phyloP scores from a whole-genome alignment of 92 coral and sea anemone genomes.

The Chrysogorgia sp. region DNA sequence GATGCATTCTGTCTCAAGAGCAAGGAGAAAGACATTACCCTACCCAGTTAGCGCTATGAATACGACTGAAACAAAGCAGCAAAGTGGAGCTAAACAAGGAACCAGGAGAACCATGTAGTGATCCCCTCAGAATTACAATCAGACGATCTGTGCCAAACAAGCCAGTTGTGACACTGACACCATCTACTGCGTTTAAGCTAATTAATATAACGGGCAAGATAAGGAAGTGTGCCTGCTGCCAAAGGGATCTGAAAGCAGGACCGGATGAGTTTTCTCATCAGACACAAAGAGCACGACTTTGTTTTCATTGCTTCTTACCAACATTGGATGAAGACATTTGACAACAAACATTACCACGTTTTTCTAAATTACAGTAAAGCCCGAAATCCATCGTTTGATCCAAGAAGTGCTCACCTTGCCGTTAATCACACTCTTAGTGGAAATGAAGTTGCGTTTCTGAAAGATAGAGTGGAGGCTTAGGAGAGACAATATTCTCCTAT shows the following conservation, averaged over 20 bases:
- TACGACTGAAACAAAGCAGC: not conserved
- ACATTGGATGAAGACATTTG: slow-evolving; percentile 64
- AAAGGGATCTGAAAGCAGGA: slow-evolving; percentile 50
- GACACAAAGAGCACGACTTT: slow-evolving; percentile 70
- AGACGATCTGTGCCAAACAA: slow-evolving; percentile 47
- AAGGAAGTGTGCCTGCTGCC: slow-evolving; percentile 66
- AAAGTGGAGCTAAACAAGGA: slow-evolving; percentile 16
- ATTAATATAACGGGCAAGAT: slow-evolving; percentile 52
- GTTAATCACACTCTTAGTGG: too few species aligned
- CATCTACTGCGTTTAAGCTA: slow-evolving; percentile 58
- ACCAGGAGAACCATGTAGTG: slow-evolving; percentile 34
- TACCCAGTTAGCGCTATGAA: slow-evolving; percentile 34
- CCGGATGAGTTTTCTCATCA: slow-evolving; percentile 42
- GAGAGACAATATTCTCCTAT: too few species aligned
- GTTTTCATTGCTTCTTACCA: slow-evolving; percentile 37
- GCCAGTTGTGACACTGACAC: slow-evolving; percentile 58
- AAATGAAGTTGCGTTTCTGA: too few species aligned
- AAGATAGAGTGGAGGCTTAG: too few species aligned
- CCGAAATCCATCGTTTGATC: slow-evolving; percentile 58
- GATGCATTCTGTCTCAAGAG: slow-evolving; percentile 25
- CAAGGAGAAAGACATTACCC: slow-evolving; percentile 38
- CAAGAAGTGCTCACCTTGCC: too few species aligned
- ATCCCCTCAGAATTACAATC: slow-evolving; percentile 52
- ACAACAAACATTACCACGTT: slow-evolving; percentile 64
- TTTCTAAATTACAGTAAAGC: slow-evolving; percentile 41